These are phyloP conservation scores for Oceanites oceanicus DNA, from an alignment of 2,113 vertebrate species.

Conservation along the genomic window DNA sequence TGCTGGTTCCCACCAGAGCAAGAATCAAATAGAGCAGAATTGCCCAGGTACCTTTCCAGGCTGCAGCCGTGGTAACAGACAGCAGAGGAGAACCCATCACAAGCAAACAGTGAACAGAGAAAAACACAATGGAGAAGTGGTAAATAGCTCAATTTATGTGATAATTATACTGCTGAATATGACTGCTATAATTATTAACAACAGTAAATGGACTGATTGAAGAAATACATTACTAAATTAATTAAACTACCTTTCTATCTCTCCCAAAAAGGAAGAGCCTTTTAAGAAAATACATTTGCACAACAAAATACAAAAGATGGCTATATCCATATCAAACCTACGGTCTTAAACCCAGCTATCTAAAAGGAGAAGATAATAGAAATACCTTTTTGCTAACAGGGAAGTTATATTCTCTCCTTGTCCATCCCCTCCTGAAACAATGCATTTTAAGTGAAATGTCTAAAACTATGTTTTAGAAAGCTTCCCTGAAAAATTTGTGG, in stretches of 20 bases:
- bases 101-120: neutral
- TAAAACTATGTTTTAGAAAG: neutral
- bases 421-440: neutral
- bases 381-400: neutral
- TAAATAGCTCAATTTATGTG: neutral
- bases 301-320: neutral
- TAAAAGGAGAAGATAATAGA: neutral
- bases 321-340: neutral
- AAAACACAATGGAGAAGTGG: neutral
- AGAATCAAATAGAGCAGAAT: neutral
- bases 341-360: neutral
- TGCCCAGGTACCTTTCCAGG: neutral
- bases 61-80: neutral
- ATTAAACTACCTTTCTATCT: neutral
- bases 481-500: neutral
- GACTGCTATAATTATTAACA: neutral
- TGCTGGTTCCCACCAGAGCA: neutral
- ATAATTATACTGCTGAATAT: neutral
- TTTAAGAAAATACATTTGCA: neutral
- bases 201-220: neutral
- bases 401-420: neutral
- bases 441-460: neutral
- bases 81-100: neutral
- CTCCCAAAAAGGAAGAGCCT: neutral
- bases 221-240: neutral